Evolutionary conservation across 2,888 invertebrate species (phyloP).

Genomic region (Pammene aurita): DNA sequence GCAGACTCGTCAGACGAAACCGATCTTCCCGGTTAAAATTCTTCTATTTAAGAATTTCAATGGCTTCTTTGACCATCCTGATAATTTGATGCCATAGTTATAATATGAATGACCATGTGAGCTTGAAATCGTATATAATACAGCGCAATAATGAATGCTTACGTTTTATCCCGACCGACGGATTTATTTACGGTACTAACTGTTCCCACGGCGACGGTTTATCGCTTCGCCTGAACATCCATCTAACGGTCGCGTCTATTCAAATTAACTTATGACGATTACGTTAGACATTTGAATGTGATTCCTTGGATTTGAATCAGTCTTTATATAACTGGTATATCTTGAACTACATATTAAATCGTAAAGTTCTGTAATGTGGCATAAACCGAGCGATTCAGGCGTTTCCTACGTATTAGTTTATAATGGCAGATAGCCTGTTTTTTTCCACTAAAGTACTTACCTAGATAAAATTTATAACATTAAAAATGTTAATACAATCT

Average conservation of each 20-base stretch:
- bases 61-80: too few species aligned
- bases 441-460: not conserved
- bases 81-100: too few species aligned
- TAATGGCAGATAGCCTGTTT: not conserved
- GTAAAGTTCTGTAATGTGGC: not conserved
- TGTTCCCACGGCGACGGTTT: slow-evolving; percentile 67
- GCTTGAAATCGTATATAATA: too few species aligned
- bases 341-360: not conserved
- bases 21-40: too few species aligned
- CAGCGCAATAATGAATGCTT: slow-evolving; percentile 68
- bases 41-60: too few species aligned
- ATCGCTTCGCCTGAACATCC: slow-evolving; percentile 47
- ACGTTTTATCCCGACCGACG: slow-evolving; percentile 63
- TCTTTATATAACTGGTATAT: not conserved
- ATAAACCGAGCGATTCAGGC: not conserved
- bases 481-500: too few species aligned
- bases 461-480: too few species aligned
- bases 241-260: slow-evolving; percentile 13
- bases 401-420: not conserved
- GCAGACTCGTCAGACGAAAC: too few species aligned
- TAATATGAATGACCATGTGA: too few species aligned
- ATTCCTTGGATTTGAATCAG: not conserved
- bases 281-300: slow-evolving; percentile 9
- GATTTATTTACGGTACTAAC: slow-evolving; percentile 66
- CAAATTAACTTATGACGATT: slow-evolving; percentile 23